Percentiles rank a stretch among this genome's conserved stretches.
Conservation (phyloP, 1,140 invertebrate genomes). For the Ips nitidus region DNA sequence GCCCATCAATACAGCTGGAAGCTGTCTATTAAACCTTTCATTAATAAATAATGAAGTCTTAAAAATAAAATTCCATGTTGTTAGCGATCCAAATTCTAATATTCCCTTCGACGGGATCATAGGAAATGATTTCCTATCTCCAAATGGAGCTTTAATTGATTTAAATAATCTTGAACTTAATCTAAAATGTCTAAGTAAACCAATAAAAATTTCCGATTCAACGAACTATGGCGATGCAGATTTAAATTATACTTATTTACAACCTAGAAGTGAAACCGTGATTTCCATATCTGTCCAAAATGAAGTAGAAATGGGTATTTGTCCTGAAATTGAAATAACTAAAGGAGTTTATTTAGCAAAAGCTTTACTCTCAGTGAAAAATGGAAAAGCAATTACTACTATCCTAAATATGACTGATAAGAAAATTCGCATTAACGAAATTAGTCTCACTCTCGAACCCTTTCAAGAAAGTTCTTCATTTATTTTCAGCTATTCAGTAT, state of each 20-base stretch:
- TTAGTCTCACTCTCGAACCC: constrained; percentile 10
- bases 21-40: not conserved
- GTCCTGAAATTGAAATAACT: constrained; percentile 23
- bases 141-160: constrained; percentile 18
- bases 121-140: constrained; percentile 31
- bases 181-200: constrained; percentile 6
- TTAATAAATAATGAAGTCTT: constrained; percentile 16
- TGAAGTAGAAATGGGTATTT: constrained; percentile 29
- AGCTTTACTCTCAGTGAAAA: constrained; percentile 20
- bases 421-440: constrained; percentile 5
- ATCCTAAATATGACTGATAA: constrained; percentile 34
- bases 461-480: constrained; percentile 21
- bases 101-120: constrained; percentile 35
- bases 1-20: constrained; percentile 12
- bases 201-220: constrained; percentile 1
- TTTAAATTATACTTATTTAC: not conserved
- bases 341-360: constrained; percentile 33
- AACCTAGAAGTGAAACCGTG: constrained; percentile 25
- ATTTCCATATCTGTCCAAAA: constrained; percentile 33
- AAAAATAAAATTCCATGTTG: constrained; percentile 31
- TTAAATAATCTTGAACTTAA: constrained; percentile 10
- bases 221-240: not conserved
- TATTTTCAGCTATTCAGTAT: constrained; percentile 3
- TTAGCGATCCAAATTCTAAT: constrained; percentile 15
- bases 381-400: constrained; percentile 29